Percentiles rank a stretch among this genome's conserved stretches.
These are phyloP conservation scores for Mesoclemmys tuberculata DNA, from an alignment of 2,113 vertebrate genomes.

Conservation along the genomic window DNA sequence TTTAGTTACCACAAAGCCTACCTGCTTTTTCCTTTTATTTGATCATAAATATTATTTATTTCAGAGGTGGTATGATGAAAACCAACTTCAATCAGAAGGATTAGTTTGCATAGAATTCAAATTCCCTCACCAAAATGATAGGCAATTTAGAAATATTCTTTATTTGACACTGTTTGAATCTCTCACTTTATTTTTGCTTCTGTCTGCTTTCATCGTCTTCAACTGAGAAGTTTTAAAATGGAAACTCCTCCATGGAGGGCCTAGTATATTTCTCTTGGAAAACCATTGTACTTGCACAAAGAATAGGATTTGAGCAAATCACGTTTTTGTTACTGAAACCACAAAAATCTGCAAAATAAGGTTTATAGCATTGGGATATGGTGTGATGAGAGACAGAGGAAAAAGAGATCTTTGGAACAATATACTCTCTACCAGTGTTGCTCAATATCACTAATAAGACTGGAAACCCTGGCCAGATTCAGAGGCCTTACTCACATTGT, in stretches of 20 bases:
- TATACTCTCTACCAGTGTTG: background rate
- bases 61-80: conserved; percentile 46
- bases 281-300: background rate
- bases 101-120: conserved; percentile 37
- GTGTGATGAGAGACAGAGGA: background rate
- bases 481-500: background rate
- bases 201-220: background rate
- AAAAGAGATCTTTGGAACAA: background rate
- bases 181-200: background rate
- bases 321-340: background rate
- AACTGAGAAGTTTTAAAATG: conserved; percentile 3
- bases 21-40: conserved; percentile 18
- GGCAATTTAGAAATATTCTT: background rate
- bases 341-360: background rate
- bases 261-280: background rate
- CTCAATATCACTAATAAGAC: background rate
- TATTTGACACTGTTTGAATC: background rate
- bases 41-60: conserved; percentile 50
- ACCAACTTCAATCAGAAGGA: background rate
- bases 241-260: background rate
- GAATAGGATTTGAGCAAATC: background rate
- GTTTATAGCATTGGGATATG: background rate
- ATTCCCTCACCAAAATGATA: background rate
- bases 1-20: conserved; percentile 36
- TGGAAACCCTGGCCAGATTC: background rate